These are phyloP conservation scores for Criorhina ranunculi DNA, from an alignment of 2,888 invertebrate species.

Conservation along the genomic window DNA sequence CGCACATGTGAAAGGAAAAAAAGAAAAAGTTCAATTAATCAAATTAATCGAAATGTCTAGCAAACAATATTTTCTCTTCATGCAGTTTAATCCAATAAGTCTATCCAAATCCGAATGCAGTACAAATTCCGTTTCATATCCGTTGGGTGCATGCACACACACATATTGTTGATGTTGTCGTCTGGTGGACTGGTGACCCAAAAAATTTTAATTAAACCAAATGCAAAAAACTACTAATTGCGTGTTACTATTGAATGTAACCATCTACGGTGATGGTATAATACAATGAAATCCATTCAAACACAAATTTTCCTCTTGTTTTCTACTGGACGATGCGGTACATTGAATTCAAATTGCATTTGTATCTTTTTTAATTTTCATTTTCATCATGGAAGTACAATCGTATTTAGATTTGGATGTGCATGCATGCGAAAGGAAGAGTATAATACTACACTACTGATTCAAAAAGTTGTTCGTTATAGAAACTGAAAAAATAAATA, in stretches of 20 bases:
- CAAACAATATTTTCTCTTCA: no score
- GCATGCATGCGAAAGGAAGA: neutral
- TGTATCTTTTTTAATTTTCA: neutral
- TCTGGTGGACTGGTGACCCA: slow-evolving; percentile 67
- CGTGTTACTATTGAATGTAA: slow-evolving; percentile 58
- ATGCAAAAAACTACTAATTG: slow-evolving; percentile 66
- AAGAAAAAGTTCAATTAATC: no score
- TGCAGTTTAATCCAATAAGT: no score
- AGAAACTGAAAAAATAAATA: neutral
- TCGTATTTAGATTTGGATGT: neutral
- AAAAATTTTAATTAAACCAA: slow-evolving; percentile 72
- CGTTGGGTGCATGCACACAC: slow-evolving; percentile 5
- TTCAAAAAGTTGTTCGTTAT: neutral
- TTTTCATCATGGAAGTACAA: neutral
- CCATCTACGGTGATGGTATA: slow-evolving; percentile 17
- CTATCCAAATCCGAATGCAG: neutral
- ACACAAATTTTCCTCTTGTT: slow-evolving; percentile 22
- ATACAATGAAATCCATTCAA: slow-evolving; percentile 51
- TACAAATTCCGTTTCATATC: slow-evolving; percentile 14
- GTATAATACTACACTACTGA: slow-evolving; percentile 5
- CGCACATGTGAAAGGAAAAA: no score
- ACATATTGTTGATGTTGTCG: neutral
- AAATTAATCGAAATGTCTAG: no score
- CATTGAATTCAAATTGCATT: slow-evolving; percentile 67
- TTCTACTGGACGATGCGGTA: slow-evolving; percentile 52